A percentile compares a stretch with the other conserved stretches of the same genome.
Evolutionary conservation across 2,888 invertebrate species (phyloP).

Genomic region (Aromia moschata): DNA sequence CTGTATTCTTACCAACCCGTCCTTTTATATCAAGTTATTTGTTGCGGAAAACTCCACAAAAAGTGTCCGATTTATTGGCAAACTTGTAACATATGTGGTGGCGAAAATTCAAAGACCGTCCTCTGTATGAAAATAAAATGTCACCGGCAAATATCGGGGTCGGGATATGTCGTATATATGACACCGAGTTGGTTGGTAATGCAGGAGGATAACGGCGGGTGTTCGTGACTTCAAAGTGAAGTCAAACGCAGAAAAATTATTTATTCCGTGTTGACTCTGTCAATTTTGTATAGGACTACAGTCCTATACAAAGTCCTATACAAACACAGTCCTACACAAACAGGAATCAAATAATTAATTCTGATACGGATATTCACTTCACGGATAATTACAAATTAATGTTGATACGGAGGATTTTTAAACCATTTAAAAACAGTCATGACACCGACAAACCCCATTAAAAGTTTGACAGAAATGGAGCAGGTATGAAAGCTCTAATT

Average conservation of each 20-base stretch:
- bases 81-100: slow-evolving; percentile 35
- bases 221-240: too few relatives aligned
- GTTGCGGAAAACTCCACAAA: slow-evolving; percentile 28
- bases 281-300: not conserved
- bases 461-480: too few relatives aligned
- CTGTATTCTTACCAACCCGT: slow-evolving; percentile 1
- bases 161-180: not conserved
- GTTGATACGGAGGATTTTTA: too few relatives aligned
- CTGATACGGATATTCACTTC: too few relatives aligned
- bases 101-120: slow-evolving; percentile 30
- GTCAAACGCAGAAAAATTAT: too few relatives aligned
- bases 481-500: too few relatives aligned
- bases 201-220: too few relatives aligned
- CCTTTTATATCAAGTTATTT: slow-evolving; percentile 27
- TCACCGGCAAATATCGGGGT: slow-evolving; percentile 31
- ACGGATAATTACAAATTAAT: too few relatives aligned
- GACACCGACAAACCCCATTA: too few relatives aligned
- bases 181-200: not conserved
- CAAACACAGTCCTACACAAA: not conserved
- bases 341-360: too few relatives aligned
- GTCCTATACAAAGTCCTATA: not conserved
- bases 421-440: too few relatives aligned
- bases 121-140: slow-evolving; percentile 36
- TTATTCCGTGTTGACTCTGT: too few relatives aligned
- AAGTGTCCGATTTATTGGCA: slow-evolving; percentile 32